These are phyloP conservation scores for Sinhomidia bicolor DNA, from an alignment of 2,888 invertebrate species.

Conservation along the genomic window DNA sequence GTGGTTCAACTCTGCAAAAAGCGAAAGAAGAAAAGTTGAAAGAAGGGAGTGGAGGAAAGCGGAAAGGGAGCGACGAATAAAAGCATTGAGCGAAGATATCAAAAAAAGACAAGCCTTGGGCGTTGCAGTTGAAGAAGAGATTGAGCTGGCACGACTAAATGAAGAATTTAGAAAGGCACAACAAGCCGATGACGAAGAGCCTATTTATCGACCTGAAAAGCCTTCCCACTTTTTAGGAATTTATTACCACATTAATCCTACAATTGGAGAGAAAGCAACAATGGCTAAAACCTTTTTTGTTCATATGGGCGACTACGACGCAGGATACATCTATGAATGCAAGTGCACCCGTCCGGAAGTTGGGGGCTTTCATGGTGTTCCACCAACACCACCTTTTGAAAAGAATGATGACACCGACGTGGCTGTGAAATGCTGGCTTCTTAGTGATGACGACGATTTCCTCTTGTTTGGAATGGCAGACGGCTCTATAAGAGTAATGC, in stretches of 20 bases:
- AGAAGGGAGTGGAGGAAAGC: constrained; percentile 84
- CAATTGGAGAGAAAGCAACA: constrained; percentile 80
- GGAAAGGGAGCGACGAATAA: constrained; percentile 84
- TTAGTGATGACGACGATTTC: constrained; percentile 83
- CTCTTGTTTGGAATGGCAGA: constrained; percentile 85
- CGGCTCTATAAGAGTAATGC: constrained; percentile 84
- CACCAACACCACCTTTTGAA: constrained; percentile 83
- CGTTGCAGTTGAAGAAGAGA: constrained; percentile 75
- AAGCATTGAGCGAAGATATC: constrained; percentile 83
- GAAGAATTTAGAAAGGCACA: constrained; percentile 74
- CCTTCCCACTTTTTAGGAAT: constrained; percentile 85
- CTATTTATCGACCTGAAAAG: constrained; percentile 84
- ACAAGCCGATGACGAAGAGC: constrained; percentile 83
- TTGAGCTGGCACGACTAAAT: constrained; percentile 72
- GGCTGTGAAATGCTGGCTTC: constrained; percentile 83
- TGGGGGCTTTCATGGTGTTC: constrained; percentile 82
- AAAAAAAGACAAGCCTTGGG: constrained; percentile 58
- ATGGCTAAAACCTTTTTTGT: constrained; percentile 84
- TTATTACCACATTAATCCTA: constrained; percentile 82
- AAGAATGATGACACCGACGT: constrained; percentile 82
- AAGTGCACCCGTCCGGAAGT: constrained; percentile 81
- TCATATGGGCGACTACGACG: constrained; percentile 86
- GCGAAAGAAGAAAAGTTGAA: constrained; percentile 85
- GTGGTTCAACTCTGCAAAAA: constrained; percentile 84
- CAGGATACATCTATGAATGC: constrained; percentile 87